Evolutionary conservation across 2,888 invertebrate species (phyloP).

Genomic region (Epicampocera succincta): DNA sequence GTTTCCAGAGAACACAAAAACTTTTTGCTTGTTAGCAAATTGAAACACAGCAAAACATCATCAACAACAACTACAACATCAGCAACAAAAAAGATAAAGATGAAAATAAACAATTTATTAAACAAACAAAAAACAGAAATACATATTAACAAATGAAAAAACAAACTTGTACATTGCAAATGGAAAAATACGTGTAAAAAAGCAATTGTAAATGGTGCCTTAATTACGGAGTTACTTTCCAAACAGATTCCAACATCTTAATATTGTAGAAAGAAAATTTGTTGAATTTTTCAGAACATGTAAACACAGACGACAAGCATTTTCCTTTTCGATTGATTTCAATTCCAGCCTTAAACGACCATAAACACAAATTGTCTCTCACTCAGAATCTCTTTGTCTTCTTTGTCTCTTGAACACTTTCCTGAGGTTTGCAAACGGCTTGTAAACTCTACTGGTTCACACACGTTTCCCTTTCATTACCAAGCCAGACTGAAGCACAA

Average conservation of each 20-base stretch:
- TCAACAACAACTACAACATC: conserved; percentile 24
- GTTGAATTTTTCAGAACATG: conserved; percentile 58
- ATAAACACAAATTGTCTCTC: conserved; percentile 37
- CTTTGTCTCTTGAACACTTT: conserved; percentile 15
- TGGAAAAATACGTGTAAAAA: conserved; percentile 81
- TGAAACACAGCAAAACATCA: neutral
- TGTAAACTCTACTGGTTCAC: conserved; percentile 20
- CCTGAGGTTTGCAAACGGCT: conserved; percentile 10
- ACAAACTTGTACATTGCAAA: conserved; percentile 77
- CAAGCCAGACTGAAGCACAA: neutral
- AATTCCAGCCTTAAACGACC: conserved; percentile 49
- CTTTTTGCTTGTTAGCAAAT: too few relatives aligned
- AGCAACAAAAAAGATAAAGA: conserved; percentile 37
- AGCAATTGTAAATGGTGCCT: conserved; percentile 82
- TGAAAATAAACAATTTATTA: conserved; percentile 38
- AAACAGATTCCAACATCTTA: conserved; percentile 67
- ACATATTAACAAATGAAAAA: conserved; percentile 14
- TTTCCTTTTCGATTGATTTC: conserved; percentile 46
- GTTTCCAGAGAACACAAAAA: conserved; percentile 45
- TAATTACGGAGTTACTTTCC: conserved; percentile 80
- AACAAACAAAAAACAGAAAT: too few relatives aligned
- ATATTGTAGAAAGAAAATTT: conserved; percentile 38
- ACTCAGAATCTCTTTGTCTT: conserved; percentile 13
- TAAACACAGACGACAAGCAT: conserved; percentile 44
- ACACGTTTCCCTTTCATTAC: conserved; percentile 12